phyloP scores from a whole-genome alignment of 1,140 invertebrate genomes.

The Sitophilus oryzae region DNA sequence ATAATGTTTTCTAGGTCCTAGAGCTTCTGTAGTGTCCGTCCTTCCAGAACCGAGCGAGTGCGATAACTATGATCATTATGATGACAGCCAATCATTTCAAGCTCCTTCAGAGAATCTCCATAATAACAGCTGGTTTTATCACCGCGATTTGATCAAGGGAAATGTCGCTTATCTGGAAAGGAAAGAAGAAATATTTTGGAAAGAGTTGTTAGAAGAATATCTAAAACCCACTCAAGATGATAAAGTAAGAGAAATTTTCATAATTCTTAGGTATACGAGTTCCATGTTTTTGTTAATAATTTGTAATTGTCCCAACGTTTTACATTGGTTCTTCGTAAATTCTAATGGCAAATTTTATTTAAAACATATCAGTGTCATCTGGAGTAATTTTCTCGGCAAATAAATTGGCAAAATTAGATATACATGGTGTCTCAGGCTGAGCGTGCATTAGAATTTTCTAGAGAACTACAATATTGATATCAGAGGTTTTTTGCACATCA shows the following conservation, averaged over 20 bases:
- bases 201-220: constrained; percentile 65
- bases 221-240: constrained; percentile 60
- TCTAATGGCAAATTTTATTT: background rate
- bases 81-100: background rate
- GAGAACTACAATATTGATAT: too few relatives aligned
- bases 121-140: constrained; percentile 58
- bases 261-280: too few relatives aligned
- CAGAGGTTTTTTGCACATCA: too few relatives aligned
- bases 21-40: too few relatives aligned
- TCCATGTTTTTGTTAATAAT: too few relatives aligned
- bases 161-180: constrained; percentile 55
- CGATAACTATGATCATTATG: background rate
- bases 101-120: background rate
- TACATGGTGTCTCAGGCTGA: background rate
- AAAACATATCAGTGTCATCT: background rate
- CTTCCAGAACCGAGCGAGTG: background rate
- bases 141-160: constrained; percentile 56
- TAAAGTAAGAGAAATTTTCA: too few relatives aligned
- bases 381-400: background rate
- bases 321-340: background rate
- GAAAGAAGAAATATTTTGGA: constrained; percentile 67
- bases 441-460: too few relatives aligned
- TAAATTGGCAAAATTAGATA: background rate
- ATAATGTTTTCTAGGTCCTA: too few relatives aligned
- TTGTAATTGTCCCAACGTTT: too few relatives aligned